Evolutionary conservation across 1,140 invertebrate genomes (phyloP).

Genomic region (Drosophila nasuta): DNA sequence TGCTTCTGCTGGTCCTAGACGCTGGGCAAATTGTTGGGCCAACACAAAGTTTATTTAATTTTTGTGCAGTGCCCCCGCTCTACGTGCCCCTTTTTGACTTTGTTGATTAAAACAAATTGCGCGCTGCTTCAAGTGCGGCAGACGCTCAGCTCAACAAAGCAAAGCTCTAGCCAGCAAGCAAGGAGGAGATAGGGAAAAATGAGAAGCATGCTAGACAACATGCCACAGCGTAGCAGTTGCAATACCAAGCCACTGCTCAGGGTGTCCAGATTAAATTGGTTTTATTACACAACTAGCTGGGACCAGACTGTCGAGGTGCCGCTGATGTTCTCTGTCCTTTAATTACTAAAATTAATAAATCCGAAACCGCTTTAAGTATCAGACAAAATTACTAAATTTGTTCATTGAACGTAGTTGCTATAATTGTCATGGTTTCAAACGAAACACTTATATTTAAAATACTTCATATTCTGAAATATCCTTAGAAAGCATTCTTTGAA

Average conservation of each 20-base stretch:
- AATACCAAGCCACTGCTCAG: slow-evolving; percentile 22
- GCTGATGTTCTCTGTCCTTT: neutral
- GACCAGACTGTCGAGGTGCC: slow-evolving; percentile 1
- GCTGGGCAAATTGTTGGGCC: slow-evolving; percentile 73
- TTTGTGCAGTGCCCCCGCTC: slow-evolving; percentile 53
- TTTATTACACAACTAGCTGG: slow-evolving; percentile 29
- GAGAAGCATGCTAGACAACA: slow-evolving; percentile 29
- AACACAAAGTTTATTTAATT: slow-evolving; percentile 83
- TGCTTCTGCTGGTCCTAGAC: slow-evolving; percentile 28
- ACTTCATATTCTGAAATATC: too few species aligned
- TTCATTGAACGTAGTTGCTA: too few species aligned
- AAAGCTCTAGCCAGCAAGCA: slow-evolving; percentile 7
- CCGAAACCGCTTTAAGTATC: neutral
- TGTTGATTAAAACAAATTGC: slow-evolving; percentile 83
- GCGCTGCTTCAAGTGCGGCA: slow-evolving; percentile 72
- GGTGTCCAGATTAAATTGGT: slow-evolving; percentile 44
- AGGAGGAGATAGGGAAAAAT: neutral
- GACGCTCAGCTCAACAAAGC: slow-evolving; percentile 37
- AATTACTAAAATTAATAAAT: neutral
- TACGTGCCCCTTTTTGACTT: slow-evolving; percentile 76
- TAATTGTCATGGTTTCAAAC: too few species aligned
- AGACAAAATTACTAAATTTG: too few species aligned
- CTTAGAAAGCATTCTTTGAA: too few species aligned
- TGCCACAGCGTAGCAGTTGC: neutral
- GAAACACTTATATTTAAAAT: too few species aligned